Evolutionary conservation across 2,888 invertebrate species (phyloP).

Genomic region (Cremastinae sp.): DNA sequence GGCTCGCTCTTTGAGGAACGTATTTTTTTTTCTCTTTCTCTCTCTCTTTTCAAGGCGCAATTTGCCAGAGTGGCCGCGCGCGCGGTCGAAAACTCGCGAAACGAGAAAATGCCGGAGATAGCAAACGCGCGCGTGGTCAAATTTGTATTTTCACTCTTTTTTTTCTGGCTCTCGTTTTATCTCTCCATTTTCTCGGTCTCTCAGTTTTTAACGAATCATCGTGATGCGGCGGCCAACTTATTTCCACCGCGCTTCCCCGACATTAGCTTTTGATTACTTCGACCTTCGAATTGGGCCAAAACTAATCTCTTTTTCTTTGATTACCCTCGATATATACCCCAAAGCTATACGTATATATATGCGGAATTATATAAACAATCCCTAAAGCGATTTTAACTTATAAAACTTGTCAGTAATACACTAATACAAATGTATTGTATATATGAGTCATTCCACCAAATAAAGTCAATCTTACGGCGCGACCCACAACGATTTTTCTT

Average conservation of each 20-base stretch:
- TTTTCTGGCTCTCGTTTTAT: no score
- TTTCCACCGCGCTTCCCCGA: constrained; percentile 21
- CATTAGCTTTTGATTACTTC: constrained; percentile 23
- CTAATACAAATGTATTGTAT: no score
- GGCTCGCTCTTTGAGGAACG: constrained; percentile 34
- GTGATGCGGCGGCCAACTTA: not conserved
- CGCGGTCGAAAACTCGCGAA: constrained; percentile 28
- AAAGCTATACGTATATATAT: not conserved
- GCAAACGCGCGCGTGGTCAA: constrained; percentile 10
- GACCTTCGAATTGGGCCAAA: not conserved
- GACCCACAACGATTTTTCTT: no score
- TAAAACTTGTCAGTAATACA: no score
- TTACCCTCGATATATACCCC: not conserved
- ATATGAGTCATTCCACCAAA: no score
- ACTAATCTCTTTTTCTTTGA: not conserved
- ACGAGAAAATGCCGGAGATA: constrained; percentile 17
- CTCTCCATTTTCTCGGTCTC: no score
- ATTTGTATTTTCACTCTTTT: constrained; percentile 44
- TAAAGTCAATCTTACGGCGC: no score
- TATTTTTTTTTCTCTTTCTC: not conserved
- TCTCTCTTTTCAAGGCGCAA: constrained; percentile 23
- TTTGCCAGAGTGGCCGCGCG: constrained; percentile 48
- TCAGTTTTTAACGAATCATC: constrained; percentile 17
- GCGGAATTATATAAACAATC: no score
- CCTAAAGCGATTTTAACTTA: no score